Evolutionary conservation across 2,113 vertebrate species (phyloP).

Genomic region (Salvator merianae): DNA sequence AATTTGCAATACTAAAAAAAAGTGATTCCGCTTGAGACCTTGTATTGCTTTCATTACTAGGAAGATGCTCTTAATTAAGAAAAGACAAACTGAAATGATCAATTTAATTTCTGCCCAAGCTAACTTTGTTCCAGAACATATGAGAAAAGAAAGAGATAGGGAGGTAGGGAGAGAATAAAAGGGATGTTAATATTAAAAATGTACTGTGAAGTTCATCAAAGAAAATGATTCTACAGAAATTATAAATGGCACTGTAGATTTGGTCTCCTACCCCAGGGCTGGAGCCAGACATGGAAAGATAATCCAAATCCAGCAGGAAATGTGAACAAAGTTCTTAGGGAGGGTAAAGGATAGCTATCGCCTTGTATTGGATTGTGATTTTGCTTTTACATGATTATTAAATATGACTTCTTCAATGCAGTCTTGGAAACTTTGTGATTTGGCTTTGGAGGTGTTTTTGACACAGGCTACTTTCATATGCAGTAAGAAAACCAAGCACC

Average conservation of each 20-base stretch:
- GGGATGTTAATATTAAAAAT: not conserved
- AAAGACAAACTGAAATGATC: not conserved
- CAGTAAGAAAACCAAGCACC: too few relatives aligned
- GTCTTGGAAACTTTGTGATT: too few relatives aligned
- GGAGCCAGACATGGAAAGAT: not conserved
- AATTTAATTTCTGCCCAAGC: slow-evolving; percentile 15
- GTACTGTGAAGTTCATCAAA: slow-evolving; percentile 7
- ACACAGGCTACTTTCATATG: too few relatives aligned
- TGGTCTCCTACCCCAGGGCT: slow-evolving; percentile 6
- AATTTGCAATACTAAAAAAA: slow-evolving; percentile 20
- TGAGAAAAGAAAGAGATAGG: not conserved
- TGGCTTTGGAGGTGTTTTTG: too few relatives aligned
- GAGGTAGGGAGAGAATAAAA: not conserved
- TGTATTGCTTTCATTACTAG: slow-evolving; percentile 26
- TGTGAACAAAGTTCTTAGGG: not conserved
- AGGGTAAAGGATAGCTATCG: not conserved
- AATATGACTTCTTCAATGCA: too few relatives aligned
- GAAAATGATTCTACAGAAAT: not conserved
- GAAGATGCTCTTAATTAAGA: slow-evolving; percentile 3
- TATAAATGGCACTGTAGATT: not conserved
- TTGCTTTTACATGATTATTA: too few relatives aligned
- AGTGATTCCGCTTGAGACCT: slow-evolving; percentile 25
- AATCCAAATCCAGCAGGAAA: not conserved
- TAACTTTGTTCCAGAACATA: not conserved
- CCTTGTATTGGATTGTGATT: not conserved